Base-by-base conservation (phyloP, 2,888 invertebrate genomes). In the Rosalia funebris region DNA sequence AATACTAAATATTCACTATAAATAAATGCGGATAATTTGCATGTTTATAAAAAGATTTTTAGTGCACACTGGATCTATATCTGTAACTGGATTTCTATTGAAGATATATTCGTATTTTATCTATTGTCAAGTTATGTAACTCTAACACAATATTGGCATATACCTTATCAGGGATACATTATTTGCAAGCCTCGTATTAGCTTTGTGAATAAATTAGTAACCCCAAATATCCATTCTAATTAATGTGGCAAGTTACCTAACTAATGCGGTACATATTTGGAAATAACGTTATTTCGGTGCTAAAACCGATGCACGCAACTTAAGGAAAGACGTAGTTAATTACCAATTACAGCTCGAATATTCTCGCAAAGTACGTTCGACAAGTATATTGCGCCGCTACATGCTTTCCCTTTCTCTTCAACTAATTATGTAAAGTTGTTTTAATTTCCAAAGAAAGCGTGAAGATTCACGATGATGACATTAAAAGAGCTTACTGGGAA, bases 321-420 rank as follows among this genome's bases (percentile, higher is more conserved):
- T 16, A 4, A 16, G 42, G 11, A 53, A 42, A 41, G 53, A 53
- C 31, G 42, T 12, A 14, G 32, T 19, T 42, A 53, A 53, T 53
- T 53, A 53, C 31, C 42, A 53, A 53, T 53, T 53, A 50, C 20
- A 11, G 11, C 39, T 53, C 53, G 42, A 42, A 53, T 42, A 41
- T 53, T 17, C 17, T 32, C 16, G 31, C 37, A 32, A 53, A 53
- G 53, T 42, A 37, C 37, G 32, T 53, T 53, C 53, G 42, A 42
- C 53, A 53, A 14, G 41, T 42, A 39, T 39, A 39, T 20, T 39
- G 36, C 36, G 11, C 19, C 16, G 36, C 31, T 25, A 32, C n/a
- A 25, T 32, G 10, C 14, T 39, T 25, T 42, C 32, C 52, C 16
- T 41, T 39, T 52, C 53, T 7, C 17, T 32, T 53, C 10, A 53